Conservation (phyloP, 2,797 vertebrate genomes). For the Ctenochaetus hawaiiensis region DNA sequence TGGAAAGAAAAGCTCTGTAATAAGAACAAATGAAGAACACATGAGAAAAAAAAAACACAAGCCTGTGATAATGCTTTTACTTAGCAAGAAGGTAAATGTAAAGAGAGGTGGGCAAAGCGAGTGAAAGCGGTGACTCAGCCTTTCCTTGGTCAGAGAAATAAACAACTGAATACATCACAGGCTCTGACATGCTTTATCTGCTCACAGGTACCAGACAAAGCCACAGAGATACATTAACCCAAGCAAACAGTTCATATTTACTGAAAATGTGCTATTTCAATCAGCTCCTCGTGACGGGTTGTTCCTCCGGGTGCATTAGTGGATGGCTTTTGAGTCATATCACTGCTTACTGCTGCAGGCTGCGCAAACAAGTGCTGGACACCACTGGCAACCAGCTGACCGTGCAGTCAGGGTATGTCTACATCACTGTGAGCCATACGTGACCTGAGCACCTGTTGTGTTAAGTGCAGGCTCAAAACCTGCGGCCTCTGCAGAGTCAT, state of each 20-base stretch:
- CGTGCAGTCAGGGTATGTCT: slow-evolving; percentile 15
- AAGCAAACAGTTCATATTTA: slow-evolving; percentile 26
- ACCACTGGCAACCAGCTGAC: slow-evolving; percentile 34
- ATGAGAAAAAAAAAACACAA: not conserved
- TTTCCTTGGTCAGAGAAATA: slow-evolving; percentile 68
- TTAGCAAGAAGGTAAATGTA: not conserved
- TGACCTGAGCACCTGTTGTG: slow-evolving; percentile 45
- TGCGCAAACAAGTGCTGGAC: slow-evolving; percentile 23
- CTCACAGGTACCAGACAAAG: slow-evolving; percentile 35
- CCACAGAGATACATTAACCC: slow-evolving; percentile 16
- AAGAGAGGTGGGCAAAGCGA: slow-evolving; percentile 15
- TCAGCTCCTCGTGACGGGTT: slow-evolving; percentile 5
- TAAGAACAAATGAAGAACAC: slow-evolving; percentile 11
- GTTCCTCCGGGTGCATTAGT: slow-evolving; percentile 32
- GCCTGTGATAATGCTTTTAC: slow-evolving; percentile 18
- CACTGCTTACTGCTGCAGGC: slow-evolving; percentile 12
- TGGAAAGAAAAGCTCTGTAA: slow-evolving; percentile 4
- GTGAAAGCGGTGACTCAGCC: slow-evolving; percentile 71
- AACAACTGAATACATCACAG: slow-evolving; percentile 61
- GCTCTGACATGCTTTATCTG: slow-evolving; percentile 31
- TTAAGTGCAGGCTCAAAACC: not conserved
- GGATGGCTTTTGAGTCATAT: slow-evolving; percentile 34
- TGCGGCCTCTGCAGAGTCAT: not conserved
- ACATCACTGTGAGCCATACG: slow-evolving; percentile 3
- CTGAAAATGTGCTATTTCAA: slow-evolving; percentile 26